Evolutionary conservation across 2,888 invertebrate genomes (phyloP), one percentile per base, ranked within the genome.

Genomic region (Tholera decimalis): DNA sequence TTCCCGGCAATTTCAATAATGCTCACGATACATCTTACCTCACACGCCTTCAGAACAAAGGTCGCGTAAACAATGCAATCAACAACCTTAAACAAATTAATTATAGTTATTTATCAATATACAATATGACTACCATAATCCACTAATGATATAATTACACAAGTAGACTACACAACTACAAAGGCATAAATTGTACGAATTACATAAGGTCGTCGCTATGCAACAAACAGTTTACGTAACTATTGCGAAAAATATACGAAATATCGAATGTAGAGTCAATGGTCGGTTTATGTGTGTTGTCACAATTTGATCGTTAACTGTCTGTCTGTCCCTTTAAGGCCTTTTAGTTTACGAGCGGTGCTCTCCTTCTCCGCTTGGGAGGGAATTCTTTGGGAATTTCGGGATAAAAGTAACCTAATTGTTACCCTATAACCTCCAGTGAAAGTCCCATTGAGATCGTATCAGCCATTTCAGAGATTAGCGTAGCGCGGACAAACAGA

Each of bases 121-220:
- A 73, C 24, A 65, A 60, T 66, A 60, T 46, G 33, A 20, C 66
- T 50, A 50, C 49, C 20, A 43, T 39, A 26, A 44, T 24, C 22
- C 37, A 59, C 39, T 44, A 15, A 47, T 59, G 44, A 54, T 53
- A 64, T 64, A 63, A 63, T 53, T 58, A n/a, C 37, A 44, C 28
- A 50, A 51, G 22, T 51, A 39, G 41, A 65, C 44, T 65, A 60
- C 56, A 77, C 47, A 54, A 49, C 26, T 28, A 49, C 13, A 43
- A 7, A 28, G 13, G 26, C 20, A 37, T 30, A 35, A 55, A 54
- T 60, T 46, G 44, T 54, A 51, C 35, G 26, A 41, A 65, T 77
- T 73, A 74, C 67, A 57, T 74, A 74, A 77, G 47, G n/a, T 33
- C 22, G 44, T 53, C 47, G 47, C 71, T 41, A 58, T 47, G 64